These are phyloP conservation scores for Pelusios castaneus DNA, from an alignment of 2,113 vertebrate species.

Conservation along the genomic window DNA sequence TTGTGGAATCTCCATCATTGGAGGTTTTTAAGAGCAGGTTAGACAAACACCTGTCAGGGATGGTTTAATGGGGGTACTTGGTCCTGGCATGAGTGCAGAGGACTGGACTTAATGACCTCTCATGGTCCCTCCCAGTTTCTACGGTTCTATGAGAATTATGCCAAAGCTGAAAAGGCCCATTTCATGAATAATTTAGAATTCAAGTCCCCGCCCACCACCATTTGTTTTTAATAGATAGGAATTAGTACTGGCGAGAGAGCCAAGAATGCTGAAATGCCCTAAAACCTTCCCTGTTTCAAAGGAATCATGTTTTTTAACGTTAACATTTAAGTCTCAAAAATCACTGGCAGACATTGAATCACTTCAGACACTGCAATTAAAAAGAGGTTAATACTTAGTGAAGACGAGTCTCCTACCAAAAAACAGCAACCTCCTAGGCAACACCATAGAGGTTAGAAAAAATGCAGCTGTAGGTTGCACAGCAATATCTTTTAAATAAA, in stretches of 20 bases:
- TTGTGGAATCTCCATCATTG: too few relatives aligned
- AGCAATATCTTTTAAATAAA: neutral
- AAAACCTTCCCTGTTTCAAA: constrained; percentile 1
- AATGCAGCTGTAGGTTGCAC: neutral
- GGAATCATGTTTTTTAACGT: constrained; percentile 13
- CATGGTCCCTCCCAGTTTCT: too few relatives aligned
- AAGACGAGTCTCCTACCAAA: neutral
- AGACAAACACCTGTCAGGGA: too few relatives aligned
- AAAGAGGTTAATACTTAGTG: constrained; percentile 54
- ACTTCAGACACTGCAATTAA: constrained; percentile 60
- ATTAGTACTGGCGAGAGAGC: constrained; percentile 2
- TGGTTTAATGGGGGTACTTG: too few relatives aligned
- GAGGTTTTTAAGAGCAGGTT: too few relatives aligned
- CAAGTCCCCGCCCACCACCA: neutral
- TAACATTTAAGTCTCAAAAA: constrained; percentile 28
- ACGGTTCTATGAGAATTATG: too few relatives aligned
- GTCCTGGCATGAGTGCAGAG: too few relatives aligned
- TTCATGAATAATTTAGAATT: neutral
- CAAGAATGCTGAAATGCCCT: constrained; percentile 1
- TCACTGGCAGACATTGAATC: constrained; percentile 45
- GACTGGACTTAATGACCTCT: too few relatives aligned
- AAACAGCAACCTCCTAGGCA: neutral
- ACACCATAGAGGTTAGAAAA: neutral
- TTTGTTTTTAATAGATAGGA: constrained; percentile 53
- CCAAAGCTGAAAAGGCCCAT: too few relatives aligned